Evolutionary conservation across 2,888 invertebrate genomes (phyloP).

Genomic region (Ditula angustiorana): DNA sequence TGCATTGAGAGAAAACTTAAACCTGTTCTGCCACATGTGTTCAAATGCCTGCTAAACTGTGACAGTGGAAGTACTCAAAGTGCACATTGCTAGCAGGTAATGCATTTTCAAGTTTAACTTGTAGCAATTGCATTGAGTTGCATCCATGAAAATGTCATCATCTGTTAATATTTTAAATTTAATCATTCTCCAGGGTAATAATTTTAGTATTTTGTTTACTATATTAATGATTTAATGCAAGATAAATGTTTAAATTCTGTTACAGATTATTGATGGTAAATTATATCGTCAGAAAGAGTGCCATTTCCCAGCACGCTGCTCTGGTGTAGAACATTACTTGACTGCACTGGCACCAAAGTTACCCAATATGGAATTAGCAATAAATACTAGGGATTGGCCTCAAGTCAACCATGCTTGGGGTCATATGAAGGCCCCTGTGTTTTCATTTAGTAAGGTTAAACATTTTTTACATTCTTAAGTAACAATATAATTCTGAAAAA

Average conservation of each 20-base stretch:
- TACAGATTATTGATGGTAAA: conserved; percentile 93
- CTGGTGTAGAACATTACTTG: conserved; percentile 96
- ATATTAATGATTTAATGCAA: no score
- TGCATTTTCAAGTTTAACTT: no score
- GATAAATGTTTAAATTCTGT: conserved; percentile 59
- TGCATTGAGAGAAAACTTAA: no score
- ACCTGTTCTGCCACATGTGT: no score
- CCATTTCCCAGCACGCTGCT: conserved; percentile 96
- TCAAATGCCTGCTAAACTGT: no score
- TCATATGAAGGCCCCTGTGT: conserved; percentile 89
- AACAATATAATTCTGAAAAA: neutral
- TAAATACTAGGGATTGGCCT: conserved; percentile 98
- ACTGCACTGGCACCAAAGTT: conserved; percentile 88
- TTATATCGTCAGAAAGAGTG: conserved; percentile 94
- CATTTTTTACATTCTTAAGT: neutral
- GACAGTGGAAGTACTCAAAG: no score
- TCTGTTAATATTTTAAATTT: no score
- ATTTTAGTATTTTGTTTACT: no score
- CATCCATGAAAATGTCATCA: no score
- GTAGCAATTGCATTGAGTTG: no score
- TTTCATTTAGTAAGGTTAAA: conserved; percentile 96
- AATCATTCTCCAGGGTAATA: no score
- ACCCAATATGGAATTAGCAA: conserved; percentile 93
- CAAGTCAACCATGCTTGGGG: conserved; percentile 89
- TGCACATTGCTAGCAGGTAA: no score